Conservation (phyloP, 2,113 vertebrate genomes). For the human region DNA sequence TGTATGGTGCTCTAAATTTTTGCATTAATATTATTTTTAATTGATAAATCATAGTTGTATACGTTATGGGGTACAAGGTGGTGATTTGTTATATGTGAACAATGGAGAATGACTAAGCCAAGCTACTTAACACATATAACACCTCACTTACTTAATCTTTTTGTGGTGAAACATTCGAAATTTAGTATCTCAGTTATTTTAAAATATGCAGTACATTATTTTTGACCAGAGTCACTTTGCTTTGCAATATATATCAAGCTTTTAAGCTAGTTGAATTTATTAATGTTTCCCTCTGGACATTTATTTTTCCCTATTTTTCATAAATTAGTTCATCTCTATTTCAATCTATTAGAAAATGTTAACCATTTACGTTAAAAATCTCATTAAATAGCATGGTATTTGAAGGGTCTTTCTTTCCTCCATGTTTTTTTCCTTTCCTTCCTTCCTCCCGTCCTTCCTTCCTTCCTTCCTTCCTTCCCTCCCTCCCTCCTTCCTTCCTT, state of each 20-base stretch:
- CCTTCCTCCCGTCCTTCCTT: background rate
- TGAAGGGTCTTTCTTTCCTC: background rate
- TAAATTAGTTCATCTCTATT: background rate
- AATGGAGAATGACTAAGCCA: background rate
- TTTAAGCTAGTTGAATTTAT: background rate
- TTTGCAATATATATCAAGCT: background rate
- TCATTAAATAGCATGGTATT: background rate
- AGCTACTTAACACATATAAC: background rate
- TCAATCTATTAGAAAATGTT: background rate
- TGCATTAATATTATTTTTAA: background rate
- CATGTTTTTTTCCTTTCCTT: fast-evolving
- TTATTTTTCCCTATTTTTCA: background rate
- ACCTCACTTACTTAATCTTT: background rate
- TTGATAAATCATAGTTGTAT: background rate
- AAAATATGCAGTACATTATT: background rate
- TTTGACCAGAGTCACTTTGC: background rate
- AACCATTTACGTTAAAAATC: background rate
- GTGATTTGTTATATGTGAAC: background rate
- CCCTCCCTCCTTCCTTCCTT: too few relatives aligned
- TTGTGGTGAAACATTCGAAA: background rate
- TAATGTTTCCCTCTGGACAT: background rate
- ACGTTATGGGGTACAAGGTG: background rate
- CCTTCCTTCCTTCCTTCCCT: too few relatives aligned
- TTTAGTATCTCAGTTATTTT: background rate
- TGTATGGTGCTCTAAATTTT: background rate